phyloP scores from a whole-genome alignment of 1,140 invertebrate genomes.

The Saccostrea echinata region DNA sequence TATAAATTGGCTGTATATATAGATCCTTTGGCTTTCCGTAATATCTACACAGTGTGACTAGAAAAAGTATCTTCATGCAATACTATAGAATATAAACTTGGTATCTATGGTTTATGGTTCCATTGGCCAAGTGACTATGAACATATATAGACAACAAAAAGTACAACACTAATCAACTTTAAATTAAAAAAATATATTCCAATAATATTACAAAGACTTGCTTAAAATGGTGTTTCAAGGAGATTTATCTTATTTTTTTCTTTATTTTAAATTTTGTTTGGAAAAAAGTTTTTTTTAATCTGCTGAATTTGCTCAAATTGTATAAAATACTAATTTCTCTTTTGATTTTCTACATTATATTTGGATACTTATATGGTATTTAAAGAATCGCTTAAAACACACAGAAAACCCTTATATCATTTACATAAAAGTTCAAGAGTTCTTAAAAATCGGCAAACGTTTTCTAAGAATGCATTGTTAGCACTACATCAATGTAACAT shows the following conservation, averaged over 20 bases:
- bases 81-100: not conserved
- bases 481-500: not conserved
- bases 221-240: not conserved
- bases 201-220: not conserved
- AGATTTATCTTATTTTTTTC: not conserved
- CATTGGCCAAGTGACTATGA: not conserved
- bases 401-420: not conserved
- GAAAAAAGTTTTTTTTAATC: no score
- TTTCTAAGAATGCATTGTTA: not conserved
- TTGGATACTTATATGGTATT: not conserved
- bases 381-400: not conserved
- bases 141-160: slow-evolving; percentile 4
- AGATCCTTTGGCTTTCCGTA: not conserved
- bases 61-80: not conserved
- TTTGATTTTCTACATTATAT: no score
- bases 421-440: not conserved
- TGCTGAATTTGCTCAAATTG: no score
- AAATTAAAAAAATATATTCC: not conserved
- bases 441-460: not conserved
- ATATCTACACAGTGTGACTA: slow-evolving; percentile 34
- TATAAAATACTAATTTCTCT: no score
- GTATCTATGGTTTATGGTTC: not conserved
- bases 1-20: not conserved
- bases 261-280: not conserved
- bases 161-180: not conserved